These are phyloP conservation scores for Remorina albescens DNA, from an alignment of 2,797 vertebrate species.

Conservation along the genomic window DNA sequence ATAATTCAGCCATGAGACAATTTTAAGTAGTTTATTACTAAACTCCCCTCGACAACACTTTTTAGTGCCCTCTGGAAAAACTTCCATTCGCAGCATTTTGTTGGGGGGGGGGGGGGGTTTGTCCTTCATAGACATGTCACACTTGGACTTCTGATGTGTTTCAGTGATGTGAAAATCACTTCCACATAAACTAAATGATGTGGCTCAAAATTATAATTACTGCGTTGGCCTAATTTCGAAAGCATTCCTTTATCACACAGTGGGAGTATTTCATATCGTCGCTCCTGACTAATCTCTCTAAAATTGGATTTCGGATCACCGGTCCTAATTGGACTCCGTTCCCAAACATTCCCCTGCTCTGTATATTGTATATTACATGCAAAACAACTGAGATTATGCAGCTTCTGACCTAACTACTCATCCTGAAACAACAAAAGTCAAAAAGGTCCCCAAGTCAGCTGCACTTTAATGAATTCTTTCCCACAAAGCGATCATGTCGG, in stretches of 20 bases:
- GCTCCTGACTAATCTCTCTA: neutral
- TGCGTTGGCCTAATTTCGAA: neutral
- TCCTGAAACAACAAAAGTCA: neutral
- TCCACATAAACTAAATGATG: neutral
- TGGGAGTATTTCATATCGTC: neutral
- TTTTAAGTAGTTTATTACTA: no score
- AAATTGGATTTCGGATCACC: neutral
- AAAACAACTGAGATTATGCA: neutral
- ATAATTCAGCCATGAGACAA: no score
- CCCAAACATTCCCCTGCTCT: neutral
- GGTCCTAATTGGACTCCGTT: neutral
- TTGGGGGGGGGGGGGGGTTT: no score
- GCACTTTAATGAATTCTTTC: neutral
- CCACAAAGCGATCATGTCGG: neutral
- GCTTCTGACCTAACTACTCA: neutral
- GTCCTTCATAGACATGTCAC: no score
- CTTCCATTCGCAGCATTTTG: no score
- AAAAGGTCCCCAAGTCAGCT: no score
- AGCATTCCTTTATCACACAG: neutral
- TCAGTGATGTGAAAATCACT: neutral
- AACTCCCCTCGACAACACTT: no score
- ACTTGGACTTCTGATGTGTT: neutral
- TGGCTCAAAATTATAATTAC: conserved; percentile 3
- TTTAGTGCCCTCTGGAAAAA: no score
- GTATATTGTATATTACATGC: neutral